Conservation (phyloP, 2,797 vertebrate genomes). For the Bovichtus variegatus region DNA sequence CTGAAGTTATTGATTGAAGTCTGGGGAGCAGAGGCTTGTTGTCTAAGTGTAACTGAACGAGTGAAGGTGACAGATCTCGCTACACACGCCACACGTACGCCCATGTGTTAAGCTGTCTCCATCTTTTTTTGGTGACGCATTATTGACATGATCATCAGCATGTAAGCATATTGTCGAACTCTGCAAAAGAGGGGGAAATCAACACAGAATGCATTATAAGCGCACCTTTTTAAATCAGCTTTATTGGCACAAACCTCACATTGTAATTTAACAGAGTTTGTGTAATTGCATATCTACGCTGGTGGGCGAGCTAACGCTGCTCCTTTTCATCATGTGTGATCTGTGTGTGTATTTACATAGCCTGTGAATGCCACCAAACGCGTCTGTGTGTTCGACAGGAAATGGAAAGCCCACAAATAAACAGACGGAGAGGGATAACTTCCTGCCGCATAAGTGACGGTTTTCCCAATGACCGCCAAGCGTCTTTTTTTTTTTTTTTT, state of each 20-base stretch:
- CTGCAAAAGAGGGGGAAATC: neutral
- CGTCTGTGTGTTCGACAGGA: conserved; percentile 65
- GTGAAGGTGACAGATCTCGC: conserved; percentile 31
- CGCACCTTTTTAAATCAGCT: conserved; percentile 8
- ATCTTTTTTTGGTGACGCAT: neutral
- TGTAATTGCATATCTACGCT: conserved; percentile 42
- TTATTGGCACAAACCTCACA: conserved; percentile 24
- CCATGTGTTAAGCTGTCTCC: neutral
- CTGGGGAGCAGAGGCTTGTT: conserved; percentile 7
- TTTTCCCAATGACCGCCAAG: conserved; percentile 41
- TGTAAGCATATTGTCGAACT: neutral
- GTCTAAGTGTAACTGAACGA: conserved; percentile 19
- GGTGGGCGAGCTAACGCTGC: neutral
- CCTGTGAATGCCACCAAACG: conserved; percentile 41
- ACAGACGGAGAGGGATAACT: conserved; percentile 67
- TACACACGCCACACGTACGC: neutral
- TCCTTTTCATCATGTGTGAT: conserved; percentile 44
- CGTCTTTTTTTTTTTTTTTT: conserved; percentile 8
- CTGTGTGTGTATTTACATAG: conserved; percentile 47
- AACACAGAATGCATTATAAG: neutral
- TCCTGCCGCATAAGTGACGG: conserved; percentile 58
- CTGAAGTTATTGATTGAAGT: conserved; percentile 55
- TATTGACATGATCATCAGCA: neutral
- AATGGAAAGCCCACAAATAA: conserved; percentile 76
- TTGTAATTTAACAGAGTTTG: conserved; percentile 41